Percentiles rank a stretch among this genome's conserved stretches.
Conservation (phyloP, 2,888 invertebrate species). For the Drosophila neotestacea region DNA sequence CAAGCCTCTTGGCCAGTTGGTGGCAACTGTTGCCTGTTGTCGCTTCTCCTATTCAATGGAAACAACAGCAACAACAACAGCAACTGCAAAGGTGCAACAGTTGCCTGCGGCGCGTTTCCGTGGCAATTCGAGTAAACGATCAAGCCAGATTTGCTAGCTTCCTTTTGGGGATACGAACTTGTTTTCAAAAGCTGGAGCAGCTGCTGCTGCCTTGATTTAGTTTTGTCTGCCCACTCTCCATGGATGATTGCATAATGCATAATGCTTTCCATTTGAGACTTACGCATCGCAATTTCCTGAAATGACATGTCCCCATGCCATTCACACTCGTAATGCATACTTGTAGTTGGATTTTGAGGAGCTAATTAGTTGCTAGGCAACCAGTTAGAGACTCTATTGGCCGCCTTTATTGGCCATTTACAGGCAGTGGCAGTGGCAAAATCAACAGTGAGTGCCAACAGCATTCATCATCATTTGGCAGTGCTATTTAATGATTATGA, state of each 20-base stretch:
- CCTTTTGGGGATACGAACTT: constrained; percentile 44
- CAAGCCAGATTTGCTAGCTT: constrained; percentile 39
- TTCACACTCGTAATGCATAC: constrained; percentile 14
- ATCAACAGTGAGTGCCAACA: constrained; percentile 14
- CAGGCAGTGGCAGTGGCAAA: constrained; percentile 1
- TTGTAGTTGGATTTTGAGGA: constrained; percentile 5
- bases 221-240: constrained; percentile 55
- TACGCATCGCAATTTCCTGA: constrained; percentile 68
- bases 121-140: constrained; percentile 53
- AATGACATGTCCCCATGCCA: constrained; percentile 21
- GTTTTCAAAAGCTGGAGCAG: constrained; percentile 26
- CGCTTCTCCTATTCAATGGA: constrained; percentile 15
- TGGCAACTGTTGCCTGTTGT: constrained; percentile 22
- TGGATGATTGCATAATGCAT: constrained; percentile 53
- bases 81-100: constrained; percentile 24
- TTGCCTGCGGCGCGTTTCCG: constrained; percentile 55
- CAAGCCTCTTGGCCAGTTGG: constrained; percentile 20
- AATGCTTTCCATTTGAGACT: constrained; percentile 41
- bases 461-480: constrained; percentile 29
- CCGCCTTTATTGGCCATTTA: constrained; percentile 45
- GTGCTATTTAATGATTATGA: constrained; percentile 50
- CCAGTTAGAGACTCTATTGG: constrained; percentile 18
- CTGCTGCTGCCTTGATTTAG: constrained; percentile 66
- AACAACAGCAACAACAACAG: constrained; percentile 9
- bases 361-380: constrained; percentile 47